Evolutionary conservation across 2,113 vertebrate genomes (phyloP).

Genomic region (Macroglossus sobrinus): DNA sequence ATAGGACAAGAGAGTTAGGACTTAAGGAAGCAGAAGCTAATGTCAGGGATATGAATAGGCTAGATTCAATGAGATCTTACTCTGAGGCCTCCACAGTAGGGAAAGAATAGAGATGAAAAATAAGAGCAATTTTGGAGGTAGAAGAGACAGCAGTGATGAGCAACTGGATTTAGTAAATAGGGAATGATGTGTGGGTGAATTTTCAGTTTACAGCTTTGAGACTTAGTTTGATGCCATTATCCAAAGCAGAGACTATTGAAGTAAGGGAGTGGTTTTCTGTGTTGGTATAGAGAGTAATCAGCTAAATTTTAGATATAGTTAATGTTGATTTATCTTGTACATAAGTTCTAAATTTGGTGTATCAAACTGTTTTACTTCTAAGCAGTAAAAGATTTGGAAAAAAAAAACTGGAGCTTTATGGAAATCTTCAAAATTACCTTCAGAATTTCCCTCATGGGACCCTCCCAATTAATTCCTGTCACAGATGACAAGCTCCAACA

Average conservation of each 20-base stretch:
- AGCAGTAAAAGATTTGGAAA: neutral
- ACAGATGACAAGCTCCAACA: neutral
- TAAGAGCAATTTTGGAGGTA: neutral
- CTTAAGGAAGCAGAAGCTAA: neutral
- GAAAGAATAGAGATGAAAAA: neutral
- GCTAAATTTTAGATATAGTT: neutral
- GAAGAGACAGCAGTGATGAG: neutral
- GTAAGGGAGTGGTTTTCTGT: neutral
- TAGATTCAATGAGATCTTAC: neutral
- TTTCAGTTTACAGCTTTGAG: neutral
- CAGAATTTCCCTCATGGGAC: neutral
- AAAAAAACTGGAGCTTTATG: neutral
- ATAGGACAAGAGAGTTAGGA: neutral
- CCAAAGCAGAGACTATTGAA: neutral
- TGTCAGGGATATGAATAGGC: neutral
- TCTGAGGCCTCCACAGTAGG: neutral
- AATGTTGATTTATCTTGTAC: conserved; percentile 1
- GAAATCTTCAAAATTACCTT: conserved; percentile 21
- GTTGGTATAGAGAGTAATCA: neutral
- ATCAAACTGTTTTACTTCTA: neutral
- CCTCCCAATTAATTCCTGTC: neutral
- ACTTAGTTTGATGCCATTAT: neutral
- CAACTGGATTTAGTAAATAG: neutral
- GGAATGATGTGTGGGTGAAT: neutral
- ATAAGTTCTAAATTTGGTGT: neutral